These are phyloP conservation scores for Vanessa atalanta DNA, from an alignment of 1,140 invertebrate species.

Conservation along the genomic window DNA sequence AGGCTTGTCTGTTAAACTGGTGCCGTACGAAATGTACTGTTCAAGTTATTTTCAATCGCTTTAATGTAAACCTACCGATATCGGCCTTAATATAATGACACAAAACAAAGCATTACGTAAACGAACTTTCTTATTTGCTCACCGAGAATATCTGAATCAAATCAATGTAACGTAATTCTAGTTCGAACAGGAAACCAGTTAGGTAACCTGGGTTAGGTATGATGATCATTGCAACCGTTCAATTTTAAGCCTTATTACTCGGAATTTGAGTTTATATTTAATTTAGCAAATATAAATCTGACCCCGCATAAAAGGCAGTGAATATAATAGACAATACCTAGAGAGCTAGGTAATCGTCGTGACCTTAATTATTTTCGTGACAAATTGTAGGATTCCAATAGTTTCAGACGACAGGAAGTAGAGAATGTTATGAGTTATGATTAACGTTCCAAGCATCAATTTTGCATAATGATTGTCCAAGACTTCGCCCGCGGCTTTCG, in stretches of 20 bases:
- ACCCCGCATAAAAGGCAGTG: neutral
- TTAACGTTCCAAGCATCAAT: neutral
- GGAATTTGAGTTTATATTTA: neutral
- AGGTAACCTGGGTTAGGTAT: conserved; percentile 36
- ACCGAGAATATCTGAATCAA: conserved; percentile 48
- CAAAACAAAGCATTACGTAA: conserved; percentile 43
- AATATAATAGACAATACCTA: conserved; percentile 23
- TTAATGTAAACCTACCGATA: neutral
- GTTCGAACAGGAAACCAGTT: conserved; percentile 48
- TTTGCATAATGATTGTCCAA: neutral
- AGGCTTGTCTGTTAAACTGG: no score
- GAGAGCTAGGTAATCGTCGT: conserved; percentile 6
- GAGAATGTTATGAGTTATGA: neutral
- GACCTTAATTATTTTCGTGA: conserved; percentile 20
- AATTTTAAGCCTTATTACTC: neutral
- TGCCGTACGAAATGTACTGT: no score
- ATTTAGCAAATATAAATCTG: neutral
- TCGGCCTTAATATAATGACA: conserved; percentile 4
- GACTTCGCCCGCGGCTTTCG: neutral
- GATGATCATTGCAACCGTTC: neutral
- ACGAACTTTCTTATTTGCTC: conserved; percentile 44
- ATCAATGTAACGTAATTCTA: conserved; percentile 45
- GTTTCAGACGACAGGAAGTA: conserved; percentile 4
- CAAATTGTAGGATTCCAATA: conserved; percentile 8
- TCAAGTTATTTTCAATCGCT: no score